Base-by-base conservation (phyloP, 2,113 vertebrate species). In the Chionodraco myersi region DNA sequence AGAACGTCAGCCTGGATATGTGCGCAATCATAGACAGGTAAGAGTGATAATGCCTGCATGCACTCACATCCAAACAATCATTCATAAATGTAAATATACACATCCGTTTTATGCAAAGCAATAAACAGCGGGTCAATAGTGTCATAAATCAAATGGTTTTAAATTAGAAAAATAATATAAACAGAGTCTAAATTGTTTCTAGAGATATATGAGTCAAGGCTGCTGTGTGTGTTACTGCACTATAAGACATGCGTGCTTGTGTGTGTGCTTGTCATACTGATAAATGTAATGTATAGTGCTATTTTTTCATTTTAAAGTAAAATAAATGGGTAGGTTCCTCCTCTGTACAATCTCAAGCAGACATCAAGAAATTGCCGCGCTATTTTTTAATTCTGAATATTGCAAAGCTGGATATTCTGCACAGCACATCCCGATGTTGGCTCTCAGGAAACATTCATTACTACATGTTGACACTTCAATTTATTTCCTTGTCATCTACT, bases 11-110 rank as follows among this genome's bases (percentile, higher is more conserved):
- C 90, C 96, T 99, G 54, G 98, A 99, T 89, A 98, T 99, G 97
- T 99, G 98, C 63, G 98, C 97, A 88, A 98, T 99, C 82, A 96
- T 99, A 83, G 98, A 99, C 96, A 96, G 98, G 98, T 99, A 79
- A 85, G 86, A 81, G 45, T 48, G 12, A 72, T n/a, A 15, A 59
- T 14, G 26, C 8, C 26, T 63, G 51, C 61, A 75, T 44, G 14
- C 11, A 66, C 13, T 47, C n/a, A 48, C 70, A 80, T 61, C 18
- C 45, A 75, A 59, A 56, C 11, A 41, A 30, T 59, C 16, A n/a
- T 65, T 44, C 49, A 57, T 23, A 8, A 56, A 62, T 41, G 11
- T 30, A 67, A 58, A 51, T 45, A 36, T 8, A 48, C 51, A 58
- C 36, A 13, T 36, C 59, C 41, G n/a, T 53, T 21, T 58, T 59